Evolutionary conservation across 2,113 vertebrate genomes (phyloP), one percentile per base, ranked within the genome.

Genomic region (Colaptes auratus): DNA sequence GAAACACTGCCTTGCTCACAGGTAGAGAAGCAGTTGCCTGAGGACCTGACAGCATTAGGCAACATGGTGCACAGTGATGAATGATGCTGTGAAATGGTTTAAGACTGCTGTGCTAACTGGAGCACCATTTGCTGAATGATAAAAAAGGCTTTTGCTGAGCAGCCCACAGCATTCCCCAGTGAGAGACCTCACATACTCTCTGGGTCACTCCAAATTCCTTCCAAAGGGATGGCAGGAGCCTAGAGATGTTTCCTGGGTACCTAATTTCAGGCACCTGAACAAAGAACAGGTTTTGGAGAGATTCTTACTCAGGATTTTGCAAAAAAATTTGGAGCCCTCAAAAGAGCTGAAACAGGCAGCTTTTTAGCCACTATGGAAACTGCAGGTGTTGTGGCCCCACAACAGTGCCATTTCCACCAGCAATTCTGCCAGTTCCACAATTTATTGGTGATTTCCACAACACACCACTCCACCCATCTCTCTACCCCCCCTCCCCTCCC

Each of bases 401-500:
- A 25, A 70, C 0, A 1, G 39, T 7, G 21, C 7, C 33, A 59
- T 27, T 71, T 65, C 28, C 36, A 81, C 48, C 44, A 74, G 46
- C 16, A 91, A 70, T 52, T 52, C 23, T 82, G 33, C n/a, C 27
- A 55, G 50, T 78, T 71, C 36, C 73, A 81, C 20, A n/a, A 46
- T 36, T 67, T 33, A 42, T 1, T 48, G 20, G 28, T 28, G 42
- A 63, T 52, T n/a, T 36, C 33, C 42, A 44, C 42, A 50, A 39
- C 39, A 39, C 39, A 39, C 39, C 39, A 39, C 39, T 12, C 39
- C 39, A 39, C 39, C 39, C 39, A 39, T 39, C 39, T 12, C 39
- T 39, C 39, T 21, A 21, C 48, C 21, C 48, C 14, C 7, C 1
- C 1, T 6, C 7, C 4, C 17, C 5, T 7, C 4, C 10, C 5